Percentiles rank a stretch among this genome's conserved stretches.
Conservation (phyloP, 2,888 invertebrate species). For the Dimorphilus gyrociliatus region DNA sequence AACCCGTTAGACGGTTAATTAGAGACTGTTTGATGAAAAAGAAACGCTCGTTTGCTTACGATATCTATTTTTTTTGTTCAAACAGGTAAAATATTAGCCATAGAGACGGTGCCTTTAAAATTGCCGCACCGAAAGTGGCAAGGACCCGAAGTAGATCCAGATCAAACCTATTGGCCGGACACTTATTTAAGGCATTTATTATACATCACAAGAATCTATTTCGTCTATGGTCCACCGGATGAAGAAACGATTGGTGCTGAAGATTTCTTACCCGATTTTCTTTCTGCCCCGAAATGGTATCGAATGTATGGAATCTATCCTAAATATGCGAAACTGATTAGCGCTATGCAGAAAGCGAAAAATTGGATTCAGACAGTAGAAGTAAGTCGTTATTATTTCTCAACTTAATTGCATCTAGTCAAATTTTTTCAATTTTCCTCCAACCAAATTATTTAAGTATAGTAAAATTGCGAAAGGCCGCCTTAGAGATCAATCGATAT, state of each 20-base stretch:
- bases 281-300: slow-evolving; percentile 11
- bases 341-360: slow-evolving; percentile 12
- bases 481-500: no score
- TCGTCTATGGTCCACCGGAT: slow-evolving; percentile 11
- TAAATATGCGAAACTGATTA: slow-evolving; percentile 9
- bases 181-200: slow-evolving; percentile 12
- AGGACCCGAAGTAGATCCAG: slow-evolving; percentile 13
- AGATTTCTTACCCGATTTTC: slow-evolving; percentile 14
- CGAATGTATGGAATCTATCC: slow-evolving; percentile 11
- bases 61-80: background rate
- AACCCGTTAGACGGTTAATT: slow-evolving; percentile 12
- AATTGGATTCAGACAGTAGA: slow-evolving; percentile 11
- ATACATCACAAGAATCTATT: slow-evolving; percentile 13
- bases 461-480: no score
- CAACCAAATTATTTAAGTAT: no score
- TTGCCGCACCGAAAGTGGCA: slow-evolving; percentile 9
- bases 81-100: slow-evolving; percentile 12
- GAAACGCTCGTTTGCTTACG: background rate
- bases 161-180: slow-evolving; percentile 11
- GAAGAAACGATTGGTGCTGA: slow-evolving; percentile 13
- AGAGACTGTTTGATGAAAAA: background rate
- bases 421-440: no score
- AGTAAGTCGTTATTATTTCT: slow-evolving; percentile 7
- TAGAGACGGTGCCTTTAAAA: slow-evolving; percentile 12
- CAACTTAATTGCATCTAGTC: no score